These are phyloP conservation scores for Odobenus rosmarus DNA, from an alignment of 2,113 vertebrate genomes.

Conservation along the genomic window DNA sequence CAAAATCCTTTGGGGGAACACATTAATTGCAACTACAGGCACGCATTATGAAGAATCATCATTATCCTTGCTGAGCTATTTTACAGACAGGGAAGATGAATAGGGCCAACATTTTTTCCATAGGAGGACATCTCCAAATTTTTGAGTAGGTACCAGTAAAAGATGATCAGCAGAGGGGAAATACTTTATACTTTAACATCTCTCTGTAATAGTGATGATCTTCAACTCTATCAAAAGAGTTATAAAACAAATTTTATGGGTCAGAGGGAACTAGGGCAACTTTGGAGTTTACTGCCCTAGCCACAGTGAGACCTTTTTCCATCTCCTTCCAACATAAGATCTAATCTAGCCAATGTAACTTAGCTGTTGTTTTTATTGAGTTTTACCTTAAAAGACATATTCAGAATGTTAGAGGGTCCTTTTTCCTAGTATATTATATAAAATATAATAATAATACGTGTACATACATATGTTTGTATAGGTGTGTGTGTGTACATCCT, in stretches of 20 bases:
- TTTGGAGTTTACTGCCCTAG: neutral
- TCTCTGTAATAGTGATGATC: neutral
- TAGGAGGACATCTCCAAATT: slow-evolving; percentile 68
- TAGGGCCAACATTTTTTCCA: slow-evolving; percentile 76
- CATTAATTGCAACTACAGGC: slow-evolving; percentile 71
- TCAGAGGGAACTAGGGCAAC: neutral
- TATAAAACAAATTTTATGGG: neutral
- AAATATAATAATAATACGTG: neutral
- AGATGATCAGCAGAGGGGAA: slow-evolving; percentile 42
- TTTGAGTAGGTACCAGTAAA: slow-evolving; percentile 66
- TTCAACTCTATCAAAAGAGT: neutral
- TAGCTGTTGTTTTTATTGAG: neutral
- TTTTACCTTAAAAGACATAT: slow-evolving; percentile 26
- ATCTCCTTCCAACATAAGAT: neutral
- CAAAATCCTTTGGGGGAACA: slow-evolving; percentile 16
- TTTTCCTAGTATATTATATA: neutral
- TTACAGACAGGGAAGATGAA: slow-evolving; percentile 55
- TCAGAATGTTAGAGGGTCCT: neutral
- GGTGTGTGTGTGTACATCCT: neutral
- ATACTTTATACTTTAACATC: slow-evolving; percentile 29
- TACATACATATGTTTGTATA: neutral
- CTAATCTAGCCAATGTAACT: neutral
- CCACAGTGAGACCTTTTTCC: neutral
- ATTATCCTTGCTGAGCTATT: slow-evolving; percentile 65
- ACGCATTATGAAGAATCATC: slow-evolving; percentile 47